phyloP scores from a whole-genome alignment of 2,888 invertebrate genomes.

The Gortyna flavago region DNA sequence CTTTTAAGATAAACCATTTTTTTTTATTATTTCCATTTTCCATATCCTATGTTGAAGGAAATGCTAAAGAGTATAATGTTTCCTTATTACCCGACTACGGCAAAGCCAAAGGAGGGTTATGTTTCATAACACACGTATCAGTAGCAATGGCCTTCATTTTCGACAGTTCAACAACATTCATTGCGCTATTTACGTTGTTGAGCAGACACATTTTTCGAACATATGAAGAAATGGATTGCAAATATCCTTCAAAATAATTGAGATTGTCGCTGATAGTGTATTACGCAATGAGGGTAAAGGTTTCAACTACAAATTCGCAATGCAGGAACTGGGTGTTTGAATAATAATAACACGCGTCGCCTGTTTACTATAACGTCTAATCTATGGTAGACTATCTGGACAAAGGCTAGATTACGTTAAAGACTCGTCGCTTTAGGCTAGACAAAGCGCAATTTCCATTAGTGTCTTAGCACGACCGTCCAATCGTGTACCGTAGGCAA shows the following conservation, averaged over 20 bases:
- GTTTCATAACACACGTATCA: not conserved
- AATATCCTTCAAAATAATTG: no score
- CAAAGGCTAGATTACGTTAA: slow-evolving; percentile 3
- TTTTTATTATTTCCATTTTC: not conserved
- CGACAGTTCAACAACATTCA: no score
- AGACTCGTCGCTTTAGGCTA: no score
- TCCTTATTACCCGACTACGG: no score
- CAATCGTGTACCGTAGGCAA: not conserved
- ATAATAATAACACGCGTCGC: not conserved
- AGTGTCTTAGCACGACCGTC: not conserved
- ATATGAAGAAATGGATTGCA: no score
- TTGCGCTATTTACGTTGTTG: no score
- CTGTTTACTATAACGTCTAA: not conserved
- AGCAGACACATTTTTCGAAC: no score
- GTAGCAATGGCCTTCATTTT: not conserved
- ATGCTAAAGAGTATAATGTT: not conserved
- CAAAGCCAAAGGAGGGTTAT: no score
- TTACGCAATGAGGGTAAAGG: not conserved
- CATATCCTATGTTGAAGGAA: not conserved
- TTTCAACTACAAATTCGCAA: not conserved
- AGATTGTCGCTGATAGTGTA: no score
- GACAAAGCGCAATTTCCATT: slow-evolving; percentile 5
- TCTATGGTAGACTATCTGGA: slow-evolving; percentile 5
- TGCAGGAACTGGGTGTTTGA: not conserved
- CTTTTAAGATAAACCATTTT: not conserved